These are phyloP conservation scores for Panulirus ornatus DNA, from an alignment of 1,140 invertebrate species.

Conservation along the genomic window DNA sequence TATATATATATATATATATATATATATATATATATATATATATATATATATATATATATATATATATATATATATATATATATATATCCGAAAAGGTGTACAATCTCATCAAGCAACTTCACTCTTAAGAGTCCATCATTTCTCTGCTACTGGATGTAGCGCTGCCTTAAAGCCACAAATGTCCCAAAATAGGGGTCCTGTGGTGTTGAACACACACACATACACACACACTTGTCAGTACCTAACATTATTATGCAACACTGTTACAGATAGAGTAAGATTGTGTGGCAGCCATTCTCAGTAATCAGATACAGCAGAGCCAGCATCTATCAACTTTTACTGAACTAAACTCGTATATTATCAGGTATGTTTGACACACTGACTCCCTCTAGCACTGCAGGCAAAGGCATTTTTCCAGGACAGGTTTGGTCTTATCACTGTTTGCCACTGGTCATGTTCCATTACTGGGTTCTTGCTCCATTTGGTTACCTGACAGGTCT, in stretches of 20 bases:
- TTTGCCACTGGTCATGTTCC: constrained; percentile 50
- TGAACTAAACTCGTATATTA: constrained; percentile 22
- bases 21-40: not conserved
- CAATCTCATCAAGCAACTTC: too few species aligned
- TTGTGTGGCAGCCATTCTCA: constrained; percentile 52
- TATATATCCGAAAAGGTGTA: constrained; percentile 34
- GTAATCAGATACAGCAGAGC: constrained; percentile 48
- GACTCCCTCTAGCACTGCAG: constrained; percentile 53
- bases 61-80: constrained; percentile 32
- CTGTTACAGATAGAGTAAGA: constrained; percentile 7
- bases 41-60: constrained; percentile 20
- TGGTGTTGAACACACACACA: constrained; percentile 18
- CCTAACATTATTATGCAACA: constrained; percentile 58
- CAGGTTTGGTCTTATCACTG: constrained; percentile 38
- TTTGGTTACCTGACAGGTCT: constrained; percentile 8
- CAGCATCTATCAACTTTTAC: constrained; percentile 45
- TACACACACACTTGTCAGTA: constrained; percentile 32
- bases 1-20: constrained; percentile 9
- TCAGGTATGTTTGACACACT: constrained; percentile 26
- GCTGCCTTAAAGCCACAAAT: too few species aligned
- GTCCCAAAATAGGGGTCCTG: too few species aligned
- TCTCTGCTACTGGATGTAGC: too few species aligned
- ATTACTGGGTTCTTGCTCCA: constrained; percentile 33
- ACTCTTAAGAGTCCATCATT: too few species aligned
- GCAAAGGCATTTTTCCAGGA: constrained; percentile 58